phyloP scores from a whole-genome alignment of 1,140 invertebrate species.

The Aphelinus atriplicis region DNA sequence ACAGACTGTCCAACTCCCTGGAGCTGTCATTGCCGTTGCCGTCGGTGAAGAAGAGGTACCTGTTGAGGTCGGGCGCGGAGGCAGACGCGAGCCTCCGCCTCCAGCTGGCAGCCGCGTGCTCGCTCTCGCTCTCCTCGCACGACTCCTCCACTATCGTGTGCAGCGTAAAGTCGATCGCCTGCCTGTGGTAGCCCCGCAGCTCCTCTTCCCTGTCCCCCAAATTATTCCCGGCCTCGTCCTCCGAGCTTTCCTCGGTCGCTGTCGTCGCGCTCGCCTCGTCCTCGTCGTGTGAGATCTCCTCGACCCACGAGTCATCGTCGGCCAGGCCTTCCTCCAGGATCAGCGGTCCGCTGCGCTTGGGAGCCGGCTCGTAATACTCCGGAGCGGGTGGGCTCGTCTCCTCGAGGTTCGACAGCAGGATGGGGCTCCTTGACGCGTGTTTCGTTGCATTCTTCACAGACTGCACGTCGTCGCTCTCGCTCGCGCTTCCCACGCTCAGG shows the following conservation, averaged over 20 bases:
- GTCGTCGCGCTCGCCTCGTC: constrained; percentile 68
- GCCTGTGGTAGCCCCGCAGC: constrained; percentile 79
- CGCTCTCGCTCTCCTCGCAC: constrained; percentile 89
- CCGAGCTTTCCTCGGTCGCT: constrained; percentile 68
- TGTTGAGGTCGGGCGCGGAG: constrained; percentile 72
- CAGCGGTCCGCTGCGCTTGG: constrained; percentile 57
- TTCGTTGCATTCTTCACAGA: constrained; percentile 52
- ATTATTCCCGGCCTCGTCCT: constrained; percentile 66
- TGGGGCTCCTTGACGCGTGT: neutral
- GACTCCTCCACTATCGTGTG: constrained; percentile 95
- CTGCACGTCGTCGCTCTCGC: constrained; percentile 61
- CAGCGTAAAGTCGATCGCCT: constrained; percentile 87
- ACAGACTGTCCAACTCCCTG: constrained; percentile 76
- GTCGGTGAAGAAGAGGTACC: constrained; percentile 50
- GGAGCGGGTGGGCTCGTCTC: constrained; percentile 34
- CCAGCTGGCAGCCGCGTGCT: constrained; percentile 65
- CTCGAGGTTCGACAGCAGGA: constrained; percentile 6
- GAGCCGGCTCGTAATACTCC: constrained; percentile 22
- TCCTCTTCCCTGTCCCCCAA: constrained; percentile 79
- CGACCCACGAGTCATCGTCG: constrained; percentile 89
- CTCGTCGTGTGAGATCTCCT: constrained; percentile 81
- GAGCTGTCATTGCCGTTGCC: constrained; percentile 55
- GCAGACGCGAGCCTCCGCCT: constrained; percentile 56
- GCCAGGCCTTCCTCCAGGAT: constrained; percentile 84
- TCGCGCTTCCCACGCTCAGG: constrained; percentile 60